Evolutionary conservation across 2,797 vertebrate species (phyloP), one percentile per base, ranked within the genome.

Genomic region (Sebastes nivosus): DNA sequence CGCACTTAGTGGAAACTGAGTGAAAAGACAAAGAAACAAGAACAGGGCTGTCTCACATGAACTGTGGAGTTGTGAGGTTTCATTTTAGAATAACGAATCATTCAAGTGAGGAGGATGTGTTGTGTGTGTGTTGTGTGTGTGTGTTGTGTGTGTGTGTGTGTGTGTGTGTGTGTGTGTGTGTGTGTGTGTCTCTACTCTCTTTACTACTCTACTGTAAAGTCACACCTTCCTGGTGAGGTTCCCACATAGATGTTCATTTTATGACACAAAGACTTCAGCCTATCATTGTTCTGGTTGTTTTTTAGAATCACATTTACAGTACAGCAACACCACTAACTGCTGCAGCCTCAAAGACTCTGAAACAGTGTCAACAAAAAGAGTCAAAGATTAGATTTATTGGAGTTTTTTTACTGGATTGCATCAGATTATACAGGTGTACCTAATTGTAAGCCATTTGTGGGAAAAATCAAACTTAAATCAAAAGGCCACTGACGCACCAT

Each of bases 1-100:
- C 88, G 95, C 94, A 96, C 96, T 96, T 86, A 93, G 95, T 95
- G 95, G 93, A 96, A 94, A 95, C 88, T 94, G 95, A 97, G 96
- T 94, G 91, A 92, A 89, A 95, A 96, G 94, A 95, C 94, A 96
- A 93, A 93, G 86, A 83, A 88, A 89, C 87, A 90, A 84, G 80
- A 96, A 92, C 92, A 85, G 88, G 92, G 91, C 95, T 95, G 95
- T 97, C 96, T 95, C 96, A 87, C 90, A 89, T 87, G 81, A 85
- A 85, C 87, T 89, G 54, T 82, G 34, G 79, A 79, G 81, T 72
- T 82, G 72, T 60, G 69, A 72, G 73, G 67, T 85, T 79, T 87
- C 75, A 81, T 92, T 89, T 87, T 72, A 87, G 71, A 73, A 84
- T 72, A 86, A 72, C 74, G 85, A 79, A 59, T 80, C 80, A 71